Conservation (phyloP, 1,140 invertebrate species). For the Drosophila murphyi region DNA sequence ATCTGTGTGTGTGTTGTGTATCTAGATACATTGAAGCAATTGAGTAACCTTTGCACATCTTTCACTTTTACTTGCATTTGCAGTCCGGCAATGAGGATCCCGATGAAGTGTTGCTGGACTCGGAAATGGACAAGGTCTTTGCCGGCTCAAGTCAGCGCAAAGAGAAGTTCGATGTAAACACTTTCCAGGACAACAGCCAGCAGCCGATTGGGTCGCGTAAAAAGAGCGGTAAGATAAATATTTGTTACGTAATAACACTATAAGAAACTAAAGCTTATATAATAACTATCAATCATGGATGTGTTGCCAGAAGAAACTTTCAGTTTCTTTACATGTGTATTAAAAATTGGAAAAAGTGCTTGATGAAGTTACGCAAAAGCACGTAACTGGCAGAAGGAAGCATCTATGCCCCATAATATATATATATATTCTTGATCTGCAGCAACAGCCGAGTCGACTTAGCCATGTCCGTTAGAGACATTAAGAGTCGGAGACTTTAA, state of each 20-base stretch:
- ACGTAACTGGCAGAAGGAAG: too few relatives aligned
- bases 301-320: too few relatives aligned
- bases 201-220: constrained; percentile 84
- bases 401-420: too few relatives aligned
- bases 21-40: constrained; percentile 30
- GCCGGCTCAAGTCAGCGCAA: constrained; percentile 83
- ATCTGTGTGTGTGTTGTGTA: not conserved
- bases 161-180: constrained; percentile 88
- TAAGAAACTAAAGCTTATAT: constrained; percentile 2
- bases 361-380: too few relatives aligned
- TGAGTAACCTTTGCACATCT: constrained; percentile 42
- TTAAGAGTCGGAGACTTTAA: too few relatives aligned
- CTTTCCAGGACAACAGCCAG: constrained; percentile 85
- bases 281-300: too few relatives aligned
- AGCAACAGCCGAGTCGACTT: too few relatives aligned
- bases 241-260: not conserved
- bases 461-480: too few relatives aligned
- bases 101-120: constrained; percentile 89
- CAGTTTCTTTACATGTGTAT: too few relatives aligned
- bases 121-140: constrained; percentile 92
- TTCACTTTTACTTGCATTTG: constrained; percentile 44
- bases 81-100: constrained; percentile 87
- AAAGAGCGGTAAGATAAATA: constrained; percentile 80
- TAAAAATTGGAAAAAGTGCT: too few relatives aligned
- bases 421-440: too few relatives aligned